Evolutionary conservation across 1,140 invertebrate species (phyloP), one percentile per base, ranked within the genome.

Genomic region (Hyles vespertilio): DNA sequence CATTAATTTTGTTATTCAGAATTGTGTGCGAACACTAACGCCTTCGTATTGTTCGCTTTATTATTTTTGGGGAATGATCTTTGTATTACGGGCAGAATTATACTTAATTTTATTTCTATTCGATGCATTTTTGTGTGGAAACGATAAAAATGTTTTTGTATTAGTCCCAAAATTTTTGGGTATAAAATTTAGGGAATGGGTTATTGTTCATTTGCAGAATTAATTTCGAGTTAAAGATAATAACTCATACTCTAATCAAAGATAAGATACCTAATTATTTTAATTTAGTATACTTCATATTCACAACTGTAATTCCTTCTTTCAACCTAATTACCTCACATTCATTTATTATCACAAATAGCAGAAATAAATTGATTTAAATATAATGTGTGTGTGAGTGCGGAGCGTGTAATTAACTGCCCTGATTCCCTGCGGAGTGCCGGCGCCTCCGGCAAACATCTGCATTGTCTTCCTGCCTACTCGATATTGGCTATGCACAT

Each of bases 1-100:
- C 80, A 83, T 83, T 83, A 83, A 83, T 81, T 83, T 72, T 79
- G 73, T 70, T 72, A 43, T 54, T 54, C 36, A 36, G 22, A 54
- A 45, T 9, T 9, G 36, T 51, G 8, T 3, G 50, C 32, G 32
- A n/a, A 51, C 32, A 51, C 8, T 51, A 34, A 34, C 50, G 22
- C 50, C 32, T 32, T 51, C 32, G 32, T 22, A 3, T 51, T 51
- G 50, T 51, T 51, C 6, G 50, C 50, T 4, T 51, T 51, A 51
- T 51, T 51, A 51, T 51, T 34, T 11, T 4, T 7, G 5, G 48
- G 5, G 10, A 33, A 51, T 51, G 36, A 51, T 51, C 32, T 51
- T 51, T 50, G 22, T 33, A 34, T 9, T 51, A 32, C 48, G 9
- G 32, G 9, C 11, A 50, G 12, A 50, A 8, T 40, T 40, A 40